A percentile compares a stretch with the other conserved stretches of the same genome.
Conservation (phyloP, 1,140 invertebrate species). For the Euschistus heros region DNA sequence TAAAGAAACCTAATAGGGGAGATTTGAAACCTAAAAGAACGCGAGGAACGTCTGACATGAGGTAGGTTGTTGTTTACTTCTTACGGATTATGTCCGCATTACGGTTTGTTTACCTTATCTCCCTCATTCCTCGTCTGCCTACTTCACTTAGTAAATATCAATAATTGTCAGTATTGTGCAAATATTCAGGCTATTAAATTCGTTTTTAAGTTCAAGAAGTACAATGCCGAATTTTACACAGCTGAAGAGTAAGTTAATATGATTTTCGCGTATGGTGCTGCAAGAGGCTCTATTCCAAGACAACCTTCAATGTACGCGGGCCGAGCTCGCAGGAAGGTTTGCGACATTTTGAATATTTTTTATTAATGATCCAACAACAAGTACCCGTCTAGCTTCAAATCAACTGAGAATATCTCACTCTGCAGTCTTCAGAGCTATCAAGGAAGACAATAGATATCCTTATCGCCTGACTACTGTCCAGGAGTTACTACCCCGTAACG, state of each 20-base stretch:
- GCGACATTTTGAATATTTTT: not conserved
- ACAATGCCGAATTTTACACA: not conserved
- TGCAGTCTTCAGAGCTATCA: no score
- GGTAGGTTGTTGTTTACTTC: not conserved
- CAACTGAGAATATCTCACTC: no score
- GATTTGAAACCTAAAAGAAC: not conserved
- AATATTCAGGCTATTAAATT: no score
- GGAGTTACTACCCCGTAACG: no score
- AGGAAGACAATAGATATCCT: no score
- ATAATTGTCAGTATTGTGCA: not conserved
- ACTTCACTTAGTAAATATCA: not conserved
- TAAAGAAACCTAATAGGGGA: no score
- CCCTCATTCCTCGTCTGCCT: no score
- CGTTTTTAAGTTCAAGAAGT: no score
- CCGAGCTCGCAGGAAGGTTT: not conserved
- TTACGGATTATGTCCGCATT: not conserved
- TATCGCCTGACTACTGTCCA: no score
- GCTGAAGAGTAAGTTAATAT: no score
- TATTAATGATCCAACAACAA: not conserved
- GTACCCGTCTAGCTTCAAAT: not conserved
- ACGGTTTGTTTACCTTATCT: no score
- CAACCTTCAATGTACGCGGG: not conserved
- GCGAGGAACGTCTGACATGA: not conserved
- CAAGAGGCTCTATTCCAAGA: not conserved
- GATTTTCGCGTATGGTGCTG: no score